Conservation (phyloP, 35 echinoderm and acorn worm genomes). For the Heliocidaris tuberculata region DNA sequence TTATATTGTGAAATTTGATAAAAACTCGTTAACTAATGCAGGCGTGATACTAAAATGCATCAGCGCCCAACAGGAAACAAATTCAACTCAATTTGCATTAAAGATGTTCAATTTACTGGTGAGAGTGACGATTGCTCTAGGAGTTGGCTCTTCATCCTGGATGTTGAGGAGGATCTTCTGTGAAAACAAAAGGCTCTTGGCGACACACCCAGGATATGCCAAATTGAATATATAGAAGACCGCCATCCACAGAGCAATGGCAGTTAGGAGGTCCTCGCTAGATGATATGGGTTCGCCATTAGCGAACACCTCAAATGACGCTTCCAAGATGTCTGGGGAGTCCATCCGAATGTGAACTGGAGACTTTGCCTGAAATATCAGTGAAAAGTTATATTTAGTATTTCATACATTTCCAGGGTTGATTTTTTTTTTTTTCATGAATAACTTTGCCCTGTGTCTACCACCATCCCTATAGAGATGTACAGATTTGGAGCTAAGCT, state of each 20-base stretch:
- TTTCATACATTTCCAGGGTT: not conserved
- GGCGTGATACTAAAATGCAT: too few species aligned
- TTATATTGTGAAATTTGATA: too few species aligned
- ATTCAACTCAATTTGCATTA: constrained; percentile 6
- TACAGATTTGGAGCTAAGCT: not conserved
- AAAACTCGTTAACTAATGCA: too few species aligned
- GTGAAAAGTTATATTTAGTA: not conserved
- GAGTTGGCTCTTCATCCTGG: constrained; percentile 31
- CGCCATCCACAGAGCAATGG: constrained; percentile 5
- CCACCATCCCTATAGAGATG: constrained; percentile 17
- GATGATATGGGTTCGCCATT: not conserved
- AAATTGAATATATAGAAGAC: not conserved
- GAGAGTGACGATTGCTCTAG: constrained; percentile 6
- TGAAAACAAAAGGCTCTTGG: not conserved
- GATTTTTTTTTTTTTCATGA: not conserved
- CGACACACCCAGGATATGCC: not conserved
- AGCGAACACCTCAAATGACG: constrained; percentile 3
- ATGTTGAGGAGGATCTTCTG: constrained; percentile 21
- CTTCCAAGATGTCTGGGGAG: not conserved
- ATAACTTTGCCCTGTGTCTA: constrained; percentile 25
- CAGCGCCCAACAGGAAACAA: not conserved
- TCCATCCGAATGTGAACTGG: constrained; percentile 13
- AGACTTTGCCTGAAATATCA: constrained; percentile 32
- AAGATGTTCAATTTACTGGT: constrained; percentile 33
- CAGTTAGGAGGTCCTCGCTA: constrained; percentile 36